Conservation (phyloP, 2,113 vertebrate genomes). For the Diphyllodes magnificus region DNA sequence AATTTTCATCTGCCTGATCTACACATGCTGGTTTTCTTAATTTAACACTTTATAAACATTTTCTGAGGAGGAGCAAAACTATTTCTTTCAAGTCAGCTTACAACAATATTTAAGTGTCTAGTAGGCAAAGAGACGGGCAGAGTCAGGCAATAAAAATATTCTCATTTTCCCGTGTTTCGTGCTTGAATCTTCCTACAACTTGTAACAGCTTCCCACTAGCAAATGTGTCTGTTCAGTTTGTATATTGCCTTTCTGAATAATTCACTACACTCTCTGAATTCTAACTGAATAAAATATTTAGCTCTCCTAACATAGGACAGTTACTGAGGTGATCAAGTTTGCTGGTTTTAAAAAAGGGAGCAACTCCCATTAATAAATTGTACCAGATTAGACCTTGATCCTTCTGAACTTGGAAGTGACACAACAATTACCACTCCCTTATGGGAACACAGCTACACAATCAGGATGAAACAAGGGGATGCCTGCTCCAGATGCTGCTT, state of each 20-base stretch:
- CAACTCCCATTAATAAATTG: neutral
- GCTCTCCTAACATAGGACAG: neutral
- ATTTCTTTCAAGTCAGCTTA: neutral
- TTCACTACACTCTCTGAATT: neutral
- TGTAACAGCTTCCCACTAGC: neutral
- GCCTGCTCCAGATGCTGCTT: neutral
- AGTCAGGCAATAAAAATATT: neutral
- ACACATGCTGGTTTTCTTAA: fast-evolving
- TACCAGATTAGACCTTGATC: neutral
- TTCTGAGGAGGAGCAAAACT: neutral
- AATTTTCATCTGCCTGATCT: neutral
- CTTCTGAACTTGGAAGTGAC: neutral
- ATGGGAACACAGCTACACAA: fast-evolving
- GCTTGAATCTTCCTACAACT: neutral
- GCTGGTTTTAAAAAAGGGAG: neutral
- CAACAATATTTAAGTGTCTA: neutral
- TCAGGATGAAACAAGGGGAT: neutral
- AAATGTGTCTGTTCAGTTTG: neutral
- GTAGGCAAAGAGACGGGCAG: neutral
- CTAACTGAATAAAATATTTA: neutral
- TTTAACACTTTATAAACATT: neutral
- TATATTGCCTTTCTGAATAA: neutral
- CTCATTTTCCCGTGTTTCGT: neutral
- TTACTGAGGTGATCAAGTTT: neutral
- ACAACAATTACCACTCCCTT: neutral